phyloP scores from a whole-genome alignment of 2,888 invertebrate genomes.

The Bibio marci region DNA sequence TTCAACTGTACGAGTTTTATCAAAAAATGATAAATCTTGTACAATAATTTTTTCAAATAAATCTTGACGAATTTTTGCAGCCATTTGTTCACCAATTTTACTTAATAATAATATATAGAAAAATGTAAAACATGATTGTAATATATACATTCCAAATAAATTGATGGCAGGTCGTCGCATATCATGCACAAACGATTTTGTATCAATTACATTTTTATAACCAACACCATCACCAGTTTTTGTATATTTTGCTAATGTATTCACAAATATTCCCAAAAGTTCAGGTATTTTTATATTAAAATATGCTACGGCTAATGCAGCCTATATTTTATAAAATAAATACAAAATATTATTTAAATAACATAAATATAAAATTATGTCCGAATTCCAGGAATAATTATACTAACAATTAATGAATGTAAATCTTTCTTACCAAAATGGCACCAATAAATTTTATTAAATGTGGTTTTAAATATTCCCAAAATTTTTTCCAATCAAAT shows the following conservation, averaged over 20 bases:
- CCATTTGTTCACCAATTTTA: constrained; percentile 76
- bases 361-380: too few relatives aligned
- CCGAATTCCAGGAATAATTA: too few relatives aligned
- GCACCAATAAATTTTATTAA: constrained; percentile 60
- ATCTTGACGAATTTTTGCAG: constrained; percentile 60
- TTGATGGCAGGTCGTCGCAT: constrained; percentile 23
- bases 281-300: constrained; percentile 82
- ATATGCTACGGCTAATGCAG: constrained; percentile 70
- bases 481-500: constrained; percentile 66
- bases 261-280: constrained; percentile 65
- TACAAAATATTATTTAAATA: too few relatives aligned
- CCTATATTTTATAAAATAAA: too few relatives aligned
- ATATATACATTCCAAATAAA: constrained; percentile 24
- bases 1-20: constrained; percentile 79
- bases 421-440: constrained; percentile 61
- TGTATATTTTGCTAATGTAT: constrained; percentile 47
- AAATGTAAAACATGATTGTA: constrained; percentile 67
- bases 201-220: constrained; percentile 1
- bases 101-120: constrained; percentile 75
- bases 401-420: too few relatives aligned
- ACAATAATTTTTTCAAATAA: constrained; percentile 66
- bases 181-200: constrained; percentile 24
- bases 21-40: constrained; percentile 85
- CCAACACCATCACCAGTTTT: constrained; percentile 30
- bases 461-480: constrained; percentile 56